Base-by-base conservation (phyloP, 2,888 invertebrate genomes). In the Synergus itoensis region DNA sequence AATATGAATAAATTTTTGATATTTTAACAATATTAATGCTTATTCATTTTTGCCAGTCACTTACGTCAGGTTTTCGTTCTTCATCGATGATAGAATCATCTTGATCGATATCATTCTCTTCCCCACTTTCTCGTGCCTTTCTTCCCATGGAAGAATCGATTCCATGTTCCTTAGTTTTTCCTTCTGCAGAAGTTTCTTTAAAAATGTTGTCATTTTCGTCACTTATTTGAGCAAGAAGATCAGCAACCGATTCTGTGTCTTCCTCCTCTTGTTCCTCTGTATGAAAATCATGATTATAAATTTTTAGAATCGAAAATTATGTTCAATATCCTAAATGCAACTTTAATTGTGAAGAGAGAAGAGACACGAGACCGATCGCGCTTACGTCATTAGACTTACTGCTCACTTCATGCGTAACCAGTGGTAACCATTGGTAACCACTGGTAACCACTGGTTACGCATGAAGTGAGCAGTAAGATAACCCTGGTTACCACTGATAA, bases 91-190 rank as follows among this genome's bases (percentile, higher is more conserved):
- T 18, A 53, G 53, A 36, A 36, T 73, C 53, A 28, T 53, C 73
- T 36, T 36, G 36, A 48, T 73, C 65, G 8, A 80, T 82, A 36
- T 83, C 86, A 11, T 73, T 78, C 45, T 86, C 83, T 11, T 88
- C 87, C 0, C 84, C 84, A n/a, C 85, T 88, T 5, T 87, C 85
- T 0, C 85, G 85, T 18, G 45, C n/a, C 14, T 79, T 78, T 43
- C 86, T 84, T 14, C 82, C 81, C 21, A 76, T 75, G 3, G 36
- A 73, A 48, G n/a, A 73, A n/a, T 73, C 14, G 14, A 4, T 53
- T 73, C 36, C 53, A 53, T 28, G 36, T n/a, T 53, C 36, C 14
- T 53, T 83, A 1, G 53, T 43, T n/a, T 77, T 21, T 60, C n/a
- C 28, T 3, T 82, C 64, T 53, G 21, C 65, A n/a, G 18, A 77